Evolutionary conservation across 2,113 vertebrate species (phyloP), one percentile per base, ranked within the genome.

Genomic region (Gallinago media): DNA sequence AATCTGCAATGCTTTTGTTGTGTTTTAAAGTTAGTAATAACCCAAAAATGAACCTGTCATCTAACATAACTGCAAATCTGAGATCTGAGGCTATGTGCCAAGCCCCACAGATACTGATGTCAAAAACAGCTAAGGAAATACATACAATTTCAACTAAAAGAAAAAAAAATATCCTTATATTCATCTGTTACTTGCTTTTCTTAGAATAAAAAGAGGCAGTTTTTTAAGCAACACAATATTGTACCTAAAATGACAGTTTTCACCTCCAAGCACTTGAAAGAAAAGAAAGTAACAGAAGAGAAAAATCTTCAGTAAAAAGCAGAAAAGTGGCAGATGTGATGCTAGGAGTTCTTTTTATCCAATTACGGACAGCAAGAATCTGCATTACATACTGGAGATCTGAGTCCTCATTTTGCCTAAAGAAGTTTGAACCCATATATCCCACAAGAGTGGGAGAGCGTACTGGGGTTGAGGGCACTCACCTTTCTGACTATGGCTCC

Each of bases 341-440:
- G 25, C n/a, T 8, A 46, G 32, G 42, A 89, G 16, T 38, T 8
- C 18, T 15, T 74, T 54, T 27, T 27, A 46, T 50, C 26, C 63
- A 79, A 2, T 10, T 20, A 36, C 0, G 0, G 15, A 44, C 29
- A 65, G n/a, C 70, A 46, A 56, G 34, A 23, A 78, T 8, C 44
- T 13, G 23, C 22, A 52, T 2, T 1, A 2, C 20, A 72, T 22
- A 36, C 55, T 68, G 40, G 20, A 86, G 44, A 70, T 27, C 25
- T 0, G 1, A 55, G 49, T 31, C 20, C 27, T 73, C 46, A 34
- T 79, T 68, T 27, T 66, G 44, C 40, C 36, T 72, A 7, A 59
- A 34, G 23, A 68, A 34, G 26, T 72, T 4, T 63, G 70, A 85
- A 71, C 23, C 10, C 58, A 46, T 22, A 9, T 8, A 78, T 12